Evolutionary conservation across 2,113 vertebrate species (phyloP).

Genomic region (Ramphastos sulfuratus): DNA sequence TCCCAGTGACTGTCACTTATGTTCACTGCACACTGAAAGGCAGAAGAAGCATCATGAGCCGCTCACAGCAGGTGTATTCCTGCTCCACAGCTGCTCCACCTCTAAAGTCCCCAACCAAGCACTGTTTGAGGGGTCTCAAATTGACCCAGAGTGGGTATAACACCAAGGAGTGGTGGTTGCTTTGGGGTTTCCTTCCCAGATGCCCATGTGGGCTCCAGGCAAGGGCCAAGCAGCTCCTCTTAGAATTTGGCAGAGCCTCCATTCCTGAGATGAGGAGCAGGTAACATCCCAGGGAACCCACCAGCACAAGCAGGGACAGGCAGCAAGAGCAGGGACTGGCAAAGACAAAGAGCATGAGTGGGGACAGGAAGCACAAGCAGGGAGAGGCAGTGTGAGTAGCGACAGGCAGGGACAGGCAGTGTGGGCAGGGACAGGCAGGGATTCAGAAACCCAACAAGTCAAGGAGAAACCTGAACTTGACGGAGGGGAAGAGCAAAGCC

Average conservation of each 20-base stretch:
- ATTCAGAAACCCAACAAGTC: background rate
- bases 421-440: rapidly evolving
- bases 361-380: background rate
- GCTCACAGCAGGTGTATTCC: background rate
- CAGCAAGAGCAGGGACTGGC: no score
- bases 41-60: rapidly evolving
- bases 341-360: rapidly evolving
- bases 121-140: rapidly evolving
- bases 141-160: rapidly evolving
- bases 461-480: background rate
- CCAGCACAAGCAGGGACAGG: rapidly evolving
- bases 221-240: background rate
- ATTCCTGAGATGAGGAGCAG: rapidly evolving
- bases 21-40: rapidly evolving
- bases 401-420: background rate
- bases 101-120: rapidly evolving
- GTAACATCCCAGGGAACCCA: background rate
- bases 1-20: rapidly evolving
- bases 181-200: background rate
- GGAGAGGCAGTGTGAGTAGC: rapidly evolving
- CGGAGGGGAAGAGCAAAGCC: background rate
- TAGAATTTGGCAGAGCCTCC: background rate
- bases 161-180: background rate
- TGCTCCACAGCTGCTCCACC: background rate
- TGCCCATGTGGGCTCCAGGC: rapidly evolving